A percentile compares a stretch with the other conserved stretches of the same genome.
These are phyloP conservation scores for Nothocercus nigrocapillus DNA, from an alignment of 2,113 vertebrate species.

Conservation along the genomic window DNA sequence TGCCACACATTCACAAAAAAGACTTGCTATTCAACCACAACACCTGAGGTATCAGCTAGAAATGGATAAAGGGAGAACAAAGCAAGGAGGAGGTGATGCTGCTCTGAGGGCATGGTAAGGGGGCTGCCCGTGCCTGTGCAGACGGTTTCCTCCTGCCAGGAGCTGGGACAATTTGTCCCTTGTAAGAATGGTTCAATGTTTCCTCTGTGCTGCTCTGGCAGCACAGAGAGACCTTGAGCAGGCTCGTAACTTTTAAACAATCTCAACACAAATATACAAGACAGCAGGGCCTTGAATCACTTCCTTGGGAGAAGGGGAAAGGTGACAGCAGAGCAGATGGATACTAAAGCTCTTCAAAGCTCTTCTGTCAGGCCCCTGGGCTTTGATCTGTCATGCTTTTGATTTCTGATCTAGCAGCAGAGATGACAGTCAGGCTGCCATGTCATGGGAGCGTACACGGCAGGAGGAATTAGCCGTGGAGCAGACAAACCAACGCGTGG, in stretches of 20 bases:
- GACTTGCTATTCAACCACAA: neutral
- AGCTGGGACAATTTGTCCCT: neutral
- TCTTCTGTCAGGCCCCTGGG: accelerated
- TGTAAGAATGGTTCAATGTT: neutral
- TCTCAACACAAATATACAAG: neutral
- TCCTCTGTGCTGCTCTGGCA: neutral
- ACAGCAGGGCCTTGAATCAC: neutral
- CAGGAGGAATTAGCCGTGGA: neutral
- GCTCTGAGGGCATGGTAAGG: neutral
- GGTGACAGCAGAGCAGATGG: neutral
- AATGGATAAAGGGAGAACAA: neutral
- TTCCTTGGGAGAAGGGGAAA: slow-evolving; percentile 10
- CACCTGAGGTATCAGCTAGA: neutral
- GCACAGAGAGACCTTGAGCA: neutral
- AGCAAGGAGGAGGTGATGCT: neutral
- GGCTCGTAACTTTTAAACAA: neutral
- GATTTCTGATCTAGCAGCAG: slow-evolving; percentile 44
- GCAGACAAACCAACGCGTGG: neutral
- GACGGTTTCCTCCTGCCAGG: neutral
- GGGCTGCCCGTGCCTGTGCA: neutral
- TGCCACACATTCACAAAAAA: neutral
- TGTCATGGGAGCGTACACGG: neutral
- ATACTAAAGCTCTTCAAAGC: neutral
- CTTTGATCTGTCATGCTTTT: slow-evolving; percentile 58
- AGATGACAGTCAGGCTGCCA: neutral